Base-by-base conservation (phyloP, 2,888 invertebrate species). In the Parasteatoda lunata region DNA sequence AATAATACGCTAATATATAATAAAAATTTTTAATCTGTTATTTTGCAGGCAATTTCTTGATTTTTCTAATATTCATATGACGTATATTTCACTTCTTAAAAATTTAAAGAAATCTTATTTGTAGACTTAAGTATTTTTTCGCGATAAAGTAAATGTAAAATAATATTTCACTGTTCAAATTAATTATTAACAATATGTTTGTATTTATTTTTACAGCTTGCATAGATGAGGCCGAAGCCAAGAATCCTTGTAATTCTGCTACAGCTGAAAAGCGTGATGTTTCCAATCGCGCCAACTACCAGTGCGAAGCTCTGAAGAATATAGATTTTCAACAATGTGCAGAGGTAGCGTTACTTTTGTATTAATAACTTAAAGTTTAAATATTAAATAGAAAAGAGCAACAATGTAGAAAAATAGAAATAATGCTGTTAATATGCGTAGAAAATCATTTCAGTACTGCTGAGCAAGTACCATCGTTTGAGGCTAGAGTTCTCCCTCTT, bases 281-380 rank as follows among this genome's bases (percentile, higher is more conserved):
- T 5, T 65, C 77, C 7, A 70, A 78, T 15, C 73, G 64, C 45
- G 78, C 87, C 8, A 81, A 77, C 45, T 13, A 83, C 4, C 72
- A 68, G 8, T 88, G 87, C 59, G 78, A 77, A 8, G 68, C 87
- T 3, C 51, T 88, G 11, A 76, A 49, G 5, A 78, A 81, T 65
- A 59, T 47, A 3, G 68, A 79, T 13, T 88, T 81, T 70, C 65
- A 76, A 65, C 8, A 30, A 45, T 88, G 87, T 15, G 7, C 64
- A 2, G n/a, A 77, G 51, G 86, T 86, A 64, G 72, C n/a, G 11
- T 59, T 4, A 4, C 3, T 59, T 59, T 59, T 59, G 13, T 59
- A 59, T 13, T 59, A 13, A 11, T 13, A 6, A 59, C 64, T 13
- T n/a, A 5, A 59, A 59, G 11, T 13, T 59, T 13, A 59, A 5